Base-by-base conservation (phyloP, 2,797 vertebrate species). In the Pangasius djambal region DNA sequence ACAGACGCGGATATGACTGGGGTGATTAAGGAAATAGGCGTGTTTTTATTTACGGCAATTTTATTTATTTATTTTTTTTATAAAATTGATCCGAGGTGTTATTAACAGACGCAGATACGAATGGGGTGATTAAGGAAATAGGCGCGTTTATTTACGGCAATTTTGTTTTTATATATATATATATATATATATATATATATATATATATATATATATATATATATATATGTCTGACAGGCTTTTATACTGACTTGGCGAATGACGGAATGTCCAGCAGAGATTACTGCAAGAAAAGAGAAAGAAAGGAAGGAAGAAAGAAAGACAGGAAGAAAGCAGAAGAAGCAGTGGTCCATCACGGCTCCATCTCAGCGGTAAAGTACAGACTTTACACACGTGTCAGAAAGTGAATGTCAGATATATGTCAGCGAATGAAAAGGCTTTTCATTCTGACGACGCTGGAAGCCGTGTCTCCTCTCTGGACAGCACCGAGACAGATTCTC, bases 371-470 rank as follows among this genome's bases (percentile, higher is more conserved):
- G 40, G 67, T 83, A 75, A 83, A 87, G 78, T 89, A 63, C 44
- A 67, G 59, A 57, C 59, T 67, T 84, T 55, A 84, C 59, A 59
- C 81, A 57, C 57, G 63, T 87, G 65, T 85, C 74, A 52, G 82
- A 48, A 20, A 90, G 86, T 85, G 63, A 79, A 88, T 65, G 89
- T 90, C 89, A 88, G 86, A 87, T 85, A 72, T 40, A 63, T 74
- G 89, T 90, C 89, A 90, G 63, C 65, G 44, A 81, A 85, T 70
- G 61, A 78, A 85, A 85, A 55, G 86, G 72, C 83, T 75, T 83
- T 72, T 89, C 89, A 61, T 63, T 28, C 82, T 44, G 86, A 85
- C 86, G 16, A 40, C 15, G 59, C 65, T 85, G 89, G 81, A 55
- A 87, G 63, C 82, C 8, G 18, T 37, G 70, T 78, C 59, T 85